A percentile compares a stretch with the other conserved stretches of the same genome.
Evolutionary conservation across 2,888 invertebrate genomes (phyloP).

Genomic region (Apantesis nais): DNA sequence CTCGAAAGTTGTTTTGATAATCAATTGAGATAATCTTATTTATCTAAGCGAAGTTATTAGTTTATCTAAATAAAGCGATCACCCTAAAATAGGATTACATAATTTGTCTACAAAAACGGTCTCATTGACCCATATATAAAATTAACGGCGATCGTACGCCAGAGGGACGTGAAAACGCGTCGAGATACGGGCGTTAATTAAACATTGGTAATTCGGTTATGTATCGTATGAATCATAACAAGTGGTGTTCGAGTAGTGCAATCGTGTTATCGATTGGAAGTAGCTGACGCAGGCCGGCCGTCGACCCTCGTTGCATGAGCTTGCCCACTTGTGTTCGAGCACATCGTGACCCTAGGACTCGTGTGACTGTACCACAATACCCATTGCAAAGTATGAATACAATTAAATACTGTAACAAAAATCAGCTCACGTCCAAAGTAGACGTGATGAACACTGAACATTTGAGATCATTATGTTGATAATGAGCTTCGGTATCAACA

Average conservation of each 20-base stretch:
- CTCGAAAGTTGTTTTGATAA: no score
- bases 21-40: not conserved
- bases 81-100: not conserved
- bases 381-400: slow-evolving; percentile 17
- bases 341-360: slow-evolving; percentile 50
- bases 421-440: not conserved
- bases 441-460: not conserved
- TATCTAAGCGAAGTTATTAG: not conserved
- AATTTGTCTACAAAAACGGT: slow-evolving; percentile 16
- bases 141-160: slow-evolving; percentile 33
- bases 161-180: slow-evolving; percentile 36
- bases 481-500: not conserved
- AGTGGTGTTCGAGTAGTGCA: slow-evolving; percentile 67
- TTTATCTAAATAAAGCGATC: not conserved
- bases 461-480: not conserved
- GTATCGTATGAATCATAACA: slow-evolving; percentile 64
- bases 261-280: slow-evolving; percentile 82
- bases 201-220: slow-evolving; percentile 54
- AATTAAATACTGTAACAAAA: not conserved
- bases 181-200: slow-evolving; percentile 49
- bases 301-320: slow-evolving; percentile 67
- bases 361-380: slow-evolving; percentile 39
- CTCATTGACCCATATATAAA: slow-evolving; percentile 32
- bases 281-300: slow-evolving; percentile 67
- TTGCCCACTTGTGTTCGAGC: slow-evolving; percentile 41